Evolutionary conservation across 2,888 invertebrate genomes (phyloP).

Genomic region (Magallana nippona): DNA sequence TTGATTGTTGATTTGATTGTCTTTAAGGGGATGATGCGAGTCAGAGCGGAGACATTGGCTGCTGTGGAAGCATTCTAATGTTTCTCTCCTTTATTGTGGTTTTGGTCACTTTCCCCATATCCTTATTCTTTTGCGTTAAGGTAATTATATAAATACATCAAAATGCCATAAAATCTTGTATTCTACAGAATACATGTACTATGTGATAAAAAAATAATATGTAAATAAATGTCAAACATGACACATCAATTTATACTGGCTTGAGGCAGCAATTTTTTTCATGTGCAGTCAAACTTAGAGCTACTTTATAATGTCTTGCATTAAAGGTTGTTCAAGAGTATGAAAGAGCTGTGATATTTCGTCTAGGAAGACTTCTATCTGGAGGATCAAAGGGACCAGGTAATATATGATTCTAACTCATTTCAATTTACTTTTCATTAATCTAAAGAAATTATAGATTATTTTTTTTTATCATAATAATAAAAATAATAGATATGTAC

Average conservation of each 20-base stretch:
- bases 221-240: not conserved
- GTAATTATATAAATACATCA: conserved; percentile 82
- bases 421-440: not conserved
- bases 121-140: conserved; percentile 95
- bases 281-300: too few species aligned
- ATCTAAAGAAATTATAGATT: too few species aligned
- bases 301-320: not conserved
- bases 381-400: conserved; percentile 92
- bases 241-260: not conserved
- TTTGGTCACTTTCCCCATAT: conserved; percentile 92
- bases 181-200: too few species aligned
- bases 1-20: not conserved
- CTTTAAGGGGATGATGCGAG: conserved; percentile 53
- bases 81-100: conserved; percentile 91
- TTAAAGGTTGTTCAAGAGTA: conserved; percentile 95
- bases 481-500: too few species aligned
- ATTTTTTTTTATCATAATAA: too few species aligned
- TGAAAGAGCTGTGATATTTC: conserved; percentile 96
- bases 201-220: too few species aligned
- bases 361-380: conserved; percentile 91
- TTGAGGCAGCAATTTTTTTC: conserved; percentile 16
- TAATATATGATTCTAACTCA: conserved; percentile 47
- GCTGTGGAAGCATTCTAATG: conserved; percentile 90
- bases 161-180: too few species aligned
- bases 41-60: conserved; percentile 66